phyloP scores from a whole-genome alignment of 2,113 vertebrate genomes.

The Bubo scandiacus region DNA sequence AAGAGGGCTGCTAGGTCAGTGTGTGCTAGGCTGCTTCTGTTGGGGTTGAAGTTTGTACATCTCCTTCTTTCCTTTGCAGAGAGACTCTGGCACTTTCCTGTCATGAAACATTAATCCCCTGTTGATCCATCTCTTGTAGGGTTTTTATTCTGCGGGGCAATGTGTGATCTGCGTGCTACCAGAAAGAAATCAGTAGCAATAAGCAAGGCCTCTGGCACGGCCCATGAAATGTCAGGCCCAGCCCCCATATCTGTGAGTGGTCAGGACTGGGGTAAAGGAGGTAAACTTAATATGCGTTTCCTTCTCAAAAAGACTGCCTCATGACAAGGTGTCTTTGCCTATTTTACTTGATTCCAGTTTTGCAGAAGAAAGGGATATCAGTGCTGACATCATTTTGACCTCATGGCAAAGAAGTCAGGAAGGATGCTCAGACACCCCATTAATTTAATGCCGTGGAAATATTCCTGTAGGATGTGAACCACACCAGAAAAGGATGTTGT shows the following conservation, averaged over 20 bases:
- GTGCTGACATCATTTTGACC: not conserved
- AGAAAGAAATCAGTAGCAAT: not conserved
- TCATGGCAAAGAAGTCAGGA: not conserved
- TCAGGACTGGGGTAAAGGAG: not conserved
- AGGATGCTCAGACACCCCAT: not conserved
- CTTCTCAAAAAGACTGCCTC: not conserved
- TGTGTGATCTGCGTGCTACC: rapidly evolving
- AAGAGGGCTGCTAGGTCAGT: not conserved
- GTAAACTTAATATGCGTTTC: not conserved
- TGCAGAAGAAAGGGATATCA: not conserved
- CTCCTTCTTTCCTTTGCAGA: not conserved
- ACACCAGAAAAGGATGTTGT: not conserved
- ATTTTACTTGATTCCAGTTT: not conserved
- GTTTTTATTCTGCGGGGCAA: not conserved
- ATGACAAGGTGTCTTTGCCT: not conserved
- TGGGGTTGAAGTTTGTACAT: not conserved
- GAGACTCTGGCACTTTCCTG: not conserved
- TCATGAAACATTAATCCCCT: not conserved
- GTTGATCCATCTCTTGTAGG: not conserved
- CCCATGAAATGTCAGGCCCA: rapidly evolving
- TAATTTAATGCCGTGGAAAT: not conserved
- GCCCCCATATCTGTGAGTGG: too few species aligned
- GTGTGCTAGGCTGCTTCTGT: not conserved
- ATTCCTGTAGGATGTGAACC: not conserved
- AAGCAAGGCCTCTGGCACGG: not conserved